Evolutionary conservation across 1,140 invertebrate genomes (phyloP).

Genomic region (Vanessa tameamea): DNA sequence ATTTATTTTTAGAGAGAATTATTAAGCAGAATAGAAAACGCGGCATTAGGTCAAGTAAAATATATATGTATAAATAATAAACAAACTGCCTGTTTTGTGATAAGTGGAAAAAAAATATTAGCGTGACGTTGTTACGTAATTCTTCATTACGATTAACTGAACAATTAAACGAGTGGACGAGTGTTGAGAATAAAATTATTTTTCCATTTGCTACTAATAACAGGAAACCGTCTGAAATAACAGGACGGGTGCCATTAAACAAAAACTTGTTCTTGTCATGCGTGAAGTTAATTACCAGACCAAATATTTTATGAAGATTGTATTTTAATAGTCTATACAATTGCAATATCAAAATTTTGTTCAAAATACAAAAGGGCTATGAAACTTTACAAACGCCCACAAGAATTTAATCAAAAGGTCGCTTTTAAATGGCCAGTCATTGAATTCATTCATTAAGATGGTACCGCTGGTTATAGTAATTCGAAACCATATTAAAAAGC

Average conservation of each 20-base stretch:
- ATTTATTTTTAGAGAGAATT: not conserved
- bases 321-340: not conserved
- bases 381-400: constrained; percentile 3
- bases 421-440: constrained; percentile 11
- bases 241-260: constrained; percentile 51
- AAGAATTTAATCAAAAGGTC: constrained; percentile 19
- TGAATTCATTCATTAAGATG: constrained; percentile 31
- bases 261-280: constrained; percentile 8
- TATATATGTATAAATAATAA: too few species aligned
- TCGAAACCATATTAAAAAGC: constrained; percentile 20
- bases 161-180: constrained; percentile 53
- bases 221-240: constrained; percentile 53
- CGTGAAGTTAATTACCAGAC: constrained; percentile 8
- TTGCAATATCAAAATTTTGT: not conserved
- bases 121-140: constrained; percentile 27
- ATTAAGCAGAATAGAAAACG: not conserved
- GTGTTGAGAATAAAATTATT: constrained; percentile 50
- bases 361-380: not conserved
- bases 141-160: constrained; percentile 33
- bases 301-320: not conserved
- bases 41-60: not conserved
- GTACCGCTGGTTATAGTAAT: constrained; percentile 45
- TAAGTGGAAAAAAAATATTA: not conserved
- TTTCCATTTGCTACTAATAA: constrained; percentile 40
- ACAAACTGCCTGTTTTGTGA: too few species aligned